phyloP scores from a whole-genome alignment of 2,888 invertebrate species.

The Eupithecia dodoneata region DNA sequence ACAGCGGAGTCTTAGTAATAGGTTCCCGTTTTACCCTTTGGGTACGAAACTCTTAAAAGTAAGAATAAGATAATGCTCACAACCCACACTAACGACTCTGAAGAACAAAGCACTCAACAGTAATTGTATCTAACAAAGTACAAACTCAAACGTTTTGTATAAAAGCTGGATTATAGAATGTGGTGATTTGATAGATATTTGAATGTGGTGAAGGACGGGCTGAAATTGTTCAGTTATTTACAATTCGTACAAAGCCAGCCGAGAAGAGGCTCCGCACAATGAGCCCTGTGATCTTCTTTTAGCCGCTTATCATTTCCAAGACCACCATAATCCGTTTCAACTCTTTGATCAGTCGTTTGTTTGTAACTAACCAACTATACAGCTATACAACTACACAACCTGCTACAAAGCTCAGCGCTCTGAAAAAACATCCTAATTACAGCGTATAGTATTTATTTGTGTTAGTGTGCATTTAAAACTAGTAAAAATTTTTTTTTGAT shows the following conservation, averaged over 20 bases:
- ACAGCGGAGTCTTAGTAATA: too few relatives aligned
- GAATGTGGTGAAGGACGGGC: background rate
- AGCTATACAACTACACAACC: background rate
- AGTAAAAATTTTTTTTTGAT: background rate
- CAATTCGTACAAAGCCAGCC: background rate
- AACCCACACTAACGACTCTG: too few relatives aligned
- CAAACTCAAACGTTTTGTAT: background rate
- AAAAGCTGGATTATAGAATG: background rate
- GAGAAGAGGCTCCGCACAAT: background rate
- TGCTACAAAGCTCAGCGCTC: background rate
- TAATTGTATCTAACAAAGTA: too few relatives aligned
- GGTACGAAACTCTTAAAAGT: too few relatives aligned
- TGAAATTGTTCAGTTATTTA: background rate
- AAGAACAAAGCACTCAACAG: too few relatives aligned
- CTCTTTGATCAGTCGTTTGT: conserved; percentile 5
- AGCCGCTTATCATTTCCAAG: background rate
- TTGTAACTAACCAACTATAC: background rate
- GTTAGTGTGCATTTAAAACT: background rate
- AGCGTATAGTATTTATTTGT: background rate
- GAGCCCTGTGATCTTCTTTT: background rate
- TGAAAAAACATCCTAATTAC: background rate
- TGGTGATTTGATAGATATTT: background rate
- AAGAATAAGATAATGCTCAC: too few relatives aligned
- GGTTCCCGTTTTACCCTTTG: too few relatives aligned
- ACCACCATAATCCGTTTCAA: background rate